phyloP scores from a whole-genome alignment of 2,888 invertebrate species.

The Drosophila quinaria region DNA sequence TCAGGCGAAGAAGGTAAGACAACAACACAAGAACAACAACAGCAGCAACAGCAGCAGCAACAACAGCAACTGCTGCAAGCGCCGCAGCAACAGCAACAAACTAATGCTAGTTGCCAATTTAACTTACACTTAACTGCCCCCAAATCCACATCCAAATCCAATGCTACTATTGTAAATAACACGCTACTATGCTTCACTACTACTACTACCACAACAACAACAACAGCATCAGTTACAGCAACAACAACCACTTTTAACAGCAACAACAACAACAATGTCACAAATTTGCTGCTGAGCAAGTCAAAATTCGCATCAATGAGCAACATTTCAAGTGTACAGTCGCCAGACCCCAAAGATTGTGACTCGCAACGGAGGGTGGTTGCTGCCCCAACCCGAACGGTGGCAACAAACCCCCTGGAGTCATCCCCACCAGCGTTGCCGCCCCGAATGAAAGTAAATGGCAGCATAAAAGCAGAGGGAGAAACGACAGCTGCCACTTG shows the following conservation, averaged over 20 bases:
- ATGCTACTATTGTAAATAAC: constrained; percentile 75
- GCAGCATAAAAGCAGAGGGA: constrained; percentile 22
- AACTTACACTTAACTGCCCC: background rate
- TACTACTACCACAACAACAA: constrained; percentile 33
- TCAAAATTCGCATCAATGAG: constrained; percentile 74
- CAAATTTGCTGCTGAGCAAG: constrained; percentile 56
- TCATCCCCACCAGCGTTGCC: constrained; percentile 66
- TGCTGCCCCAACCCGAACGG: constrained; percentile 4
- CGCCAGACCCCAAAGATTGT: constrained; percentile 64
- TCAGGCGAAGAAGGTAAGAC: constrained; percentile 84
- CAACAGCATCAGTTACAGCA: constrained; percentile 36
- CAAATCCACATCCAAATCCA: background rate
- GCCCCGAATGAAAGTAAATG: constrained; percentile 76
- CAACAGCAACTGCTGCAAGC: constrained; percentile 22
- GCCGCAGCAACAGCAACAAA: constrained; percentile 26
- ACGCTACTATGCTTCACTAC: constrained; percentile 61
- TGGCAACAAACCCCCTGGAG: constrained; percentile 12
- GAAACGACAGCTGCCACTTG: constrained; percentile 8
- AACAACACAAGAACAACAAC: constrained; percentile 19
- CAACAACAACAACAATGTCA: constrained; percentile 49
- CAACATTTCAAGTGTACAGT: constrained; percentile 77
- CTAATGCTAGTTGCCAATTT: constrained; percentile 36
- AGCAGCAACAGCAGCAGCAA: constrained; percentile 17
- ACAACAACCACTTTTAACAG: constrained; percentile 43
- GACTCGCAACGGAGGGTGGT: constrained; percentile 66